Evolutionary conservation across 2,113 vertebrate genomes (phyloP), one percentile per base, ranked within the genome.

Genomic region (Pluvianellus socialis): DNA sequence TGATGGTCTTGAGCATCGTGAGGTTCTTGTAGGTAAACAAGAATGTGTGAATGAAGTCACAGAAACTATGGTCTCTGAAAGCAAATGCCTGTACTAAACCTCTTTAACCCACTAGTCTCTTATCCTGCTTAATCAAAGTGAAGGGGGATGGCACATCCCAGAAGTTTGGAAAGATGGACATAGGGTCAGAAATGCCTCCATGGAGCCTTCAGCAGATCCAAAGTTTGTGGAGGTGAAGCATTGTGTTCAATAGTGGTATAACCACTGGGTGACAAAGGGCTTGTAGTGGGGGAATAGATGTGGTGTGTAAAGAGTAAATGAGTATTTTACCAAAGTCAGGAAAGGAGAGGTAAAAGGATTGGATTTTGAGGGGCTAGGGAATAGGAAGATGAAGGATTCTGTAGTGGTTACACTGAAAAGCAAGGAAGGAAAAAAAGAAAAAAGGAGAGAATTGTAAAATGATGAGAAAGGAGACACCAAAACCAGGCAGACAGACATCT

Each of bases 221-320:
- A 35, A 40, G 13, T 73, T 55, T 62, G 79, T 58, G 30, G n/a
- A 81, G 14, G 4, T 14, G 12, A 59, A 86, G 28, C 1, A 62
- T 56, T 63, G 9, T 77, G 17, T 66, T 81, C 52, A 53, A 1
- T 13, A 4, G 0, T 70, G 17, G 3, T 44, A 17, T 26, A 59
- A 80, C 2, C 35, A 58, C n/a, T 38, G 47, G 5, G 19, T 66
- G 47, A 38, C 16, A 50, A 45, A 45, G 23, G 12, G 56, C 20
- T 70, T 17, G 9, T 35, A 38, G 23, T 0, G 0, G 23, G 14
- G 17, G 18, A 71, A 35, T 3, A 90, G 7, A 12, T 14, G 28
- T 45, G 24, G 18, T 26, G 17, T 42, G 7, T 30, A 18, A 84
- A 84, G 35, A 28, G 15, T 53, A 45, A 85, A 32, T 52, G 28